Evolutionary conservation across 2,113 vertebrate genomes (phyloP).

Genomic region (Dicaeum eximium): DNA sequence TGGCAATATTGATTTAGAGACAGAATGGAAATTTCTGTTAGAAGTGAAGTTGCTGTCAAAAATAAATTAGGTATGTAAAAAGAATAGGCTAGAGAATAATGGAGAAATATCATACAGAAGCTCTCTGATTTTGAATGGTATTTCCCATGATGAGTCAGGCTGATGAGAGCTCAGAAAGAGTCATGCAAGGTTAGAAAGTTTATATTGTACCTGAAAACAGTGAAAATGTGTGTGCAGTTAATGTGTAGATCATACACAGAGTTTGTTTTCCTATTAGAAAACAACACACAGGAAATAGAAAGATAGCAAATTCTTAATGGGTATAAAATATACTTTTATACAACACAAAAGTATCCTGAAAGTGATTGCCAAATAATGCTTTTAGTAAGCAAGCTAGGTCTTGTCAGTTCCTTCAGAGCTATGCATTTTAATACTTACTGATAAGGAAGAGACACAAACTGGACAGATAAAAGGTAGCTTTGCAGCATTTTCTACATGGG

Average conservation of each 20-base stretch:
- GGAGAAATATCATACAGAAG: background rate
- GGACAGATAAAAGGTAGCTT: background rate
- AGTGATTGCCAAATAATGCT: background rate
- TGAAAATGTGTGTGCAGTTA: background rate
- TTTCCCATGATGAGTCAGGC: background rate
- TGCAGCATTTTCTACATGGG: background rate
- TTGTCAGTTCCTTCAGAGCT: background rate
- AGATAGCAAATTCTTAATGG: background rate
- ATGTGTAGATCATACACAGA: background rate
- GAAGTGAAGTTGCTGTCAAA: slow-evolving; percentile 2
- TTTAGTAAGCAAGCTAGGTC: background rate
- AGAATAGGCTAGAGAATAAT: background rate
- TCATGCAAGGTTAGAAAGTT: background rate
- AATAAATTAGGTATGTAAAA: background rate
- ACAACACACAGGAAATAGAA: background rate
- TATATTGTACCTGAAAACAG: background rate
- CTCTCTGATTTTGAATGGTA: background rate
- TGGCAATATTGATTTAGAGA: slow-evolving; percentile 28
- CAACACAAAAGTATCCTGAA: background rate
- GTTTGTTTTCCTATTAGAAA: background rate
- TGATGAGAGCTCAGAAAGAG: background rate
- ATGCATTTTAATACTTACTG: background rate
- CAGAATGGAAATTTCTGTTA: slow-evolving; percentile 13
- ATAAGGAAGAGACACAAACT: background rate
- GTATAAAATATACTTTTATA: background rate